These are phyloP conservation scores for Gymnorhina tibicen DNA, from an alignment of 2,113 vertebrate species.

Conservation along the genomic window DNA sequence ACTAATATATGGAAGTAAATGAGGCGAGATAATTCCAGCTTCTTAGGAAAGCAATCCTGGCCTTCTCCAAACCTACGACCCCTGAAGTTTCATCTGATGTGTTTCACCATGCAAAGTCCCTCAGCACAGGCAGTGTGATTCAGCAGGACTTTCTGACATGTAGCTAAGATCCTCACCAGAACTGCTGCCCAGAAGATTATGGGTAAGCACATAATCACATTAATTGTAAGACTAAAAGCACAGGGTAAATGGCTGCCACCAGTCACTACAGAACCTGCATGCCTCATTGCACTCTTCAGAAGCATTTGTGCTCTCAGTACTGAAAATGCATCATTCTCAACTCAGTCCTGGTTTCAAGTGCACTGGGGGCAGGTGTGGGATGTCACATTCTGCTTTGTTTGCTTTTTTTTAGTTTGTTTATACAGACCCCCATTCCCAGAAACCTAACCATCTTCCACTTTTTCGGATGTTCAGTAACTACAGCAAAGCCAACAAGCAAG, in stretches of 20 bases:
- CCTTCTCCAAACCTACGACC: neutral
- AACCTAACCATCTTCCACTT: neutral
- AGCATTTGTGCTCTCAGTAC: neutral
- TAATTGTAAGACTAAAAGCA: neutral
- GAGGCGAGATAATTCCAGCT: neutral
- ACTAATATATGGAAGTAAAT: neutral
- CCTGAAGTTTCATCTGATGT: neutral
- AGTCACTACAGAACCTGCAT: neutral
- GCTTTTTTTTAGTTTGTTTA: neutral
- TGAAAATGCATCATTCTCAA: neutral
- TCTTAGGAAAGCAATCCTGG: neutral
- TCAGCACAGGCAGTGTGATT: neutral
- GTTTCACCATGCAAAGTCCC: neutral
- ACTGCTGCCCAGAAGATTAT: neutral
- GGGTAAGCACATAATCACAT: neutral
- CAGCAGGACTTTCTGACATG: neutral
- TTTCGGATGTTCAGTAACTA: neutral
- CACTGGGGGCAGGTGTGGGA: fast-evolving
- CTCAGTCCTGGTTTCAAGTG: neutral
- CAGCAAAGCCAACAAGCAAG: neutral
- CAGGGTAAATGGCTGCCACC: neutral
- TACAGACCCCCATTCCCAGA: neutral
- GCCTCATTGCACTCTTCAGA: neutral
- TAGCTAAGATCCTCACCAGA: neutral
- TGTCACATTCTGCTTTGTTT: neutral